A percentile compares a stretch with the other conserved stretches of the same genome.
Evolutionary conservation across 2,113 vertebrate species (phyloP).

Genomic region (Vanacampus margaritifer): DNA sequence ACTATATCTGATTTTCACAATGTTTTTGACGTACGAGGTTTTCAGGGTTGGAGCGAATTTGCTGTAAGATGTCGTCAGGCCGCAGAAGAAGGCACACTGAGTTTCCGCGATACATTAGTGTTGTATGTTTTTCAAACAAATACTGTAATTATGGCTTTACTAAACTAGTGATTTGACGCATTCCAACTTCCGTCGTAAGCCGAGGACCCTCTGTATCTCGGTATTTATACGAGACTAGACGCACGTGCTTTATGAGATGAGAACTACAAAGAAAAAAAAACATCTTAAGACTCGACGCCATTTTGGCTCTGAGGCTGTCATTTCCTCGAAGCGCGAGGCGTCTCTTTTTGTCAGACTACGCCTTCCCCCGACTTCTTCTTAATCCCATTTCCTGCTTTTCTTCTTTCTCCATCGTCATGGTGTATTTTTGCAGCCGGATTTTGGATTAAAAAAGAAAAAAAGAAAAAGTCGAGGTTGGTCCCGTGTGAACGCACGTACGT

Average conservation of each 20-base stretch:
- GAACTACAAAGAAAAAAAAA: neutral
- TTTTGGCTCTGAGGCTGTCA: slow-evolving; percentile 51
- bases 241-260: neutral
- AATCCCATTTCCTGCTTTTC: slow-evolving; percentile 49
- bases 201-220: neutral
- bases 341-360: slow-evolving; percentile 12
- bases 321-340: neutral
- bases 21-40: neutral
- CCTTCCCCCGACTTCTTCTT: slow-evolving; percentile 35
- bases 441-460: neutral
- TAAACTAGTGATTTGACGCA: neutral
- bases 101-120: neutral
- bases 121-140: neutral
- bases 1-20: neutral
- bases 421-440: slow-evolving; percentile 39
- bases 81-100: neutral
- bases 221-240: neutral
- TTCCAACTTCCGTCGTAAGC: neutral
- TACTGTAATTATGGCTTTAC: neutral
- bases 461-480: slow-evolving; percentile 12
- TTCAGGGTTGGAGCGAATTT: too few species aligned
- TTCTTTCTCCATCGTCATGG: slow-evolving; percentile 9
- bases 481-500: neutral
- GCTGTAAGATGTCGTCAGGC: too few species aligned
- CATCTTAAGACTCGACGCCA: slow-evolving; percentile 21